A percentile compares a stretch with the other conserved stretches of the same genome.
Evolutionary conservation across 2,113 vertebrate genomes (phyloP).

Genomic region (Phoxinus phoxinus): DNA sequence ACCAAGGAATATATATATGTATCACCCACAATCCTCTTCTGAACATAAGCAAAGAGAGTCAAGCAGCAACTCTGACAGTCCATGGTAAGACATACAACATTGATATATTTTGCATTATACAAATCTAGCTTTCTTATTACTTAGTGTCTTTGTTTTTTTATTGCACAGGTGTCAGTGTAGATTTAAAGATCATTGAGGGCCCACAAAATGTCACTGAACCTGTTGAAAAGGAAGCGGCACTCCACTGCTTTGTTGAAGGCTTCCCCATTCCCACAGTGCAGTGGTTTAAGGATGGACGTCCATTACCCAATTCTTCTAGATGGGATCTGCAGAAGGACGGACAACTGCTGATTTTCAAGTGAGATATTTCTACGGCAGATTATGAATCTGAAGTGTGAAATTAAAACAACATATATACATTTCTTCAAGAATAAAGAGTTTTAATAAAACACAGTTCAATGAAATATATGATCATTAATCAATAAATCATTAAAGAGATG

Average conservation of each 20-base stretch:
- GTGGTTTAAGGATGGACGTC: conserved; percentile 78
- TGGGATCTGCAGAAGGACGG: conserved; percentile 71
- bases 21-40: conserved; percentile 71
- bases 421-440: background rate
- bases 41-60: conserved; percentile 69
- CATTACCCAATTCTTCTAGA: conserved; percentile 64
- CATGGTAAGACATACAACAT: conserved; percentile 60
- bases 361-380: conserved; percentile 17
- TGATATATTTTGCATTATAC: background rate
- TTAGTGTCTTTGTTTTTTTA: background rate
- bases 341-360: conserved; percentile 80
- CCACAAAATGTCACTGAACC: conserved; percentile 75
- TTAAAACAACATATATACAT: background rate
- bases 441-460: background rate
- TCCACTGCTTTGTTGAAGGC: conserved; percentile 72
- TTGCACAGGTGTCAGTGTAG: conserved; percentile 59
- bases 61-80: conserved; percentile 71
- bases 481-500: background rate
- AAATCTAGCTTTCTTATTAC: background rate
- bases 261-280: conserved; percentile 75
- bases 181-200: conserved; percentile 69
- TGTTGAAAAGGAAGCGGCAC: conserved; percentile 66
- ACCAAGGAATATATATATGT: conserved; percentile 75
- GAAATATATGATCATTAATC: background rate
- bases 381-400: background rate